Base-by-base conservation (phyloP, 1,140 invertebrate genomes). In the Drosophila mayri region DNA sequence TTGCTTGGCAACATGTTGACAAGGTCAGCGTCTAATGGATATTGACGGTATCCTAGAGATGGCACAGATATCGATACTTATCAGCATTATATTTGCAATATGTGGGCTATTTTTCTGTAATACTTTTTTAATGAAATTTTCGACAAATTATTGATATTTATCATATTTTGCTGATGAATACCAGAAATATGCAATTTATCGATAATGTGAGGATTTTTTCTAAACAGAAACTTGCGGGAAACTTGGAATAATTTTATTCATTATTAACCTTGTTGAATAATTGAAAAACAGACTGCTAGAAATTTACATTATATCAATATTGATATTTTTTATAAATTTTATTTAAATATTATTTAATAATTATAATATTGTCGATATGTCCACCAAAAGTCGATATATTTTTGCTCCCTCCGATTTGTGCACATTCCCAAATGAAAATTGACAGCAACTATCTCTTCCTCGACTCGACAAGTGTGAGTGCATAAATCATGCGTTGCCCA, bases 401-500 rank as follows among this genome's bases (percentile, higher is more conserved):
- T 35, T 4, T 10, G 20, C 6, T 52, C 3, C 2, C 52, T 38
- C 14, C 52, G 52, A 38, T 25, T 22, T n/a, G 4, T 14, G 35
- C 8, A 40, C 52, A 38, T n/a, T 55, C 14, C 20, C 35, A 55
- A 90, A 88, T 85, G 77, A 86, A 76, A 90, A 88, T 88, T 88
- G 86, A 85, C 81, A 73, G 57, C 57, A 40, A 61, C 52, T 43
- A 70, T 66, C 66, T 67, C 72, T 74, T 73, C 58, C 59, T 60
- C 49, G 16, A 67, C 65, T 77, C 43, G 67, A 41, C 70, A 55
- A 50, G 66, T 66, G 81, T 79, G 79, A 81, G 74, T 79, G 79
- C 90, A 91, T 91, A 91, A 87, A 87, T 91, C 90, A 91, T 83
- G 85, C 80, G 81, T 86, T 88, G 72, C 67, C 65, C 62, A 41